Conservation (phyloP, 2,888 invertebrate genomes). For the Morpho deidamia region DNA sequence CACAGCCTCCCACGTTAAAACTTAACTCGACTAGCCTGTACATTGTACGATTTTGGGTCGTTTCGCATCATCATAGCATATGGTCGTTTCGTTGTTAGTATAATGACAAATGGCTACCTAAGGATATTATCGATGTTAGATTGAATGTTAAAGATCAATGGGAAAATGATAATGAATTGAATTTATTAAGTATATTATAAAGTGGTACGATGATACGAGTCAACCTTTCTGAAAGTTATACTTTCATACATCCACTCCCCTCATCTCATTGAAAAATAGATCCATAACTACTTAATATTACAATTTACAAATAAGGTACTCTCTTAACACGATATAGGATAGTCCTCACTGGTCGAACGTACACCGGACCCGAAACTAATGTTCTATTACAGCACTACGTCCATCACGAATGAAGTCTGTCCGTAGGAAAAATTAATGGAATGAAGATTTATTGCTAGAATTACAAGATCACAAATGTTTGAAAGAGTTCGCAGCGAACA, state of each 20-base stretch:
- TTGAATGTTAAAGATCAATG: conserved; percentile 3
- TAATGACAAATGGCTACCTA: conserved; percentile 3
- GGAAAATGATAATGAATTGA: neutral
- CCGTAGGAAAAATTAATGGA: conserved; percentile 72
- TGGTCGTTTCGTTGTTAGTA: conserved; percentile 20
- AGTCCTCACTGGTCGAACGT: conserved; percentile 58
- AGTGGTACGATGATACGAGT: conserved; percentile 29
- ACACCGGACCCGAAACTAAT: conserved; percentile 53
- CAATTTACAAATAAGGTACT: conserved; percentile 75
- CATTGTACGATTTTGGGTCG: conserved; percentile 50
- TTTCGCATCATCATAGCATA: conserved; percentile 30
- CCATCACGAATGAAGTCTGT: conserved; percentile 51
- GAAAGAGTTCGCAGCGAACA: conserved; percentile 43
- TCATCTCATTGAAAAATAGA: conserved; percentile 71
- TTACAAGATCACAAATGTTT: conserved; percentile 75
- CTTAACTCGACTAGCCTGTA: conserved; percentile 66
- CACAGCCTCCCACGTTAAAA: conserved; percentile 31
- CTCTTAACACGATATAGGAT: conserved; percentile 64
- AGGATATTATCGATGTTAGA: conserved; percentile 3
- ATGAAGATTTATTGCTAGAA: conserved; percentile 79
- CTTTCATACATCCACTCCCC: conserved; percentile 54
- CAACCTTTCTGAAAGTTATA: conserved; percentile 62
- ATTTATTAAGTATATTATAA: too few relatives aligned
- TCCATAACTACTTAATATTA: conserved; percentile 75
- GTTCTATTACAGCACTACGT: conserved; percentile 73